These are phyloP conservation scores for Ernsta delagoae DNA, from an alignment of 2,888 invertebrate genomes.

Conservation along the genomic window DNA sequence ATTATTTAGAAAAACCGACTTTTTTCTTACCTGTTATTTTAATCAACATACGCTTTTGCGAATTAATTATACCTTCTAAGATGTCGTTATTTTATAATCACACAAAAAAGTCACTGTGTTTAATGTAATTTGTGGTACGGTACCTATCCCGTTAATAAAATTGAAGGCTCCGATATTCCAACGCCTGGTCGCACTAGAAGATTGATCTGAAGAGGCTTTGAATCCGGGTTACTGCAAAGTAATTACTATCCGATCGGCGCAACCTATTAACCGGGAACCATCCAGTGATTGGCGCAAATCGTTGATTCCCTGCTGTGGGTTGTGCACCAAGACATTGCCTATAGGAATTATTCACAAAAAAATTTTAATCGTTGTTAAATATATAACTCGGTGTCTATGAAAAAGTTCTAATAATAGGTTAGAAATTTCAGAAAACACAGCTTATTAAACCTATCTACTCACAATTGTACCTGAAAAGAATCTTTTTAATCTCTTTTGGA, in stretches of 20 bases:
- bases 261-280: conserved; percentile 14
- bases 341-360: background rate
- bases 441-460: background rate
- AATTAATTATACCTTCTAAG: too few relatives aligned
- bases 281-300: conserved; percentile 18
- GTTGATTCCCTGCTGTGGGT: background rate
- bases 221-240: conserved; percentile 16
- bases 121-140: too few relatives aligned
- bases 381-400: too few relatives aligned
- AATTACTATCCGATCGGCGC: conserved; percentile 14
- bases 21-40: too few relatives aligned
- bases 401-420: too few relatives aligned
- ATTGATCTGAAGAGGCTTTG: conserved; percentile 12
- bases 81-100: too few relatives aligned
- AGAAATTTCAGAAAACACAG: too few relatives aligned
- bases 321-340: background rate
- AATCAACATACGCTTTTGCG: background rate
- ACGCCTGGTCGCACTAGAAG: background rate
- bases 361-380: too few relatives aligned
- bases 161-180: background rate
- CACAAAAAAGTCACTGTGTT: too few relatives aligned
- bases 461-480: conserved; percentile 2
- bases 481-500: background rate
- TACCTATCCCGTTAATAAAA: background rate
- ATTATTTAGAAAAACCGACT: conserved; percentile 44